Evolutionary conservation across 2,113 vertebrate species (phyloP), one percentile per base, ranked within the genome.

Genomic region (Paratilapia polleni): DNA sequence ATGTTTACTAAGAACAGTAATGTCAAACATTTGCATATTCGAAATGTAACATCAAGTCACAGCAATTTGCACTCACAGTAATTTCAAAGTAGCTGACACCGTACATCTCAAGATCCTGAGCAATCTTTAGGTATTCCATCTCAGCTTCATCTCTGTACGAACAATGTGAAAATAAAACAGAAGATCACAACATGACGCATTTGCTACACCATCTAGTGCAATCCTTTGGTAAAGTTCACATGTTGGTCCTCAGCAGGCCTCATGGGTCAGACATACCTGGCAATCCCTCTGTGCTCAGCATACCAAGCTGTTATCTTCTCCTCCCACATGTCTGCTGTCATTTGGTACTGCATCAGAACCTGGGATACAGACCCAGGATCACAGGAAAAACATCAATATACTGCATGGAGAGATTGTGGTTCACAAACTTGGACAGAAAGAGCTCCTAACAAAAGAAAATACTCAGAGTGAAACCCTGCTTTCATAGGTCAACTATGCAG

Each of bases 251-350:
- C 36, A 87, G 73, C 26, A 54, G 19, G 57, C 3, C 28, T 34
- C 20, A 31, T 61, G 24, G 52, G 47, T 56, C 34, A 31, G 82
- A 58, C 80, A 66, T 95, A 98, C 98, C 98, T 98, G 93, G 97
- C 97, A 3, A 97, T 97, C 10, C 97, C 97, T 93, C 97, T 95
- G 94, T 98, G 97, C 76, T 97, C 97, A 54, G 97, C 97, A 68
- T 98, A 97, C 97, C 97, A 98, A 60, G 97, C 97, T 8, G 97
- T 98, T 81, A 98, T 98, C 91, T 97, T 98, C 85, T 98, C 97
- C 88, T 98, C 97, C 98, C 98, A 98, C 98, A 98, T 98, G 90
- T 97, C 97, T 58, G 97, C 95, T 61, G 98, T 98, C 97, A 98
- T 97, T 92, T 98, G 98, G 88, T 98, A 98, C 82, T 98, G 98